These are phyloP conservation scores for Cydia strobilella DNA, from an alignment of 1,140 invertebrate genomes.

Conservation along the genomic window DNA sequence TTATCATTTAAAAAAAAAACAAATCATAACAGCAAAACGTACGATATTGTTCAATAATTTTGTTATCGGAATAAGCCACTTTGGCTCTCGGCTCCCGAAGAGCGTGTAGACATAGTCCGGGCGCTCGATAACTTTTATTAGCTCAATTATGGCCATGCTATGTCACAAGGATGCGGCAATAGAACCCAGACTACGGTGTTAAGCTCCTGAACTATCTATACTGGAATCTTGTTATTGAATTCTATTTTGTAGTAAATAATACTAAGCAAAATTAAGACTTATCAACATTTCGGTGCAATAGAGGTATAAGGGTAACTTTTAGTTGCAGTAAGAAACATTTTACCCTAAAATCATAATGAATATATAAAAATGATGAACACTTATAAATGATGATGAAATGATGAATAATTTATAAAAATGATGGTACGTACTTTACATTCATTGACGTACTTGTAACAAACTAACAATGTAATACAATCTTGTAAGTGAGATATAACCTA, in stretches of 20 bases:
- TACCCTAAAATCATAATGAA: not conserved
- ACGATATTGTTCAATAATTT: conserved; percentile 24
- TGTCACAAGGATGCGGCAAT: conserved; percentile 13
- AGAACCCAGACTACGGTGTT: conserved; percentile 19
- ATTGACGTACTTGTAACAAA: too few relatives aligned
- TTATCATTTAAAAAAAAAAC: not conserved
- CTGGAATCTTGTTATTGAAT: not conserved
- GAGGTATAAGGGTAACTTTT: not conserved
- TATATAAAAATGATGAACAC: too few relatives aligned
- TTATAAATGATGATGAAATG: too few relatives aligned
- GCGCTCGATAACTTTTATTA: conserved; percentile 40
- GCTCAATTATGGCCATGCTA: conserved; percentile 40
- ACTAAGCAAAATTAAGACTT: too few relatives aligned
- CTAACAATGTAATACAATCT: too few relatives aligned
- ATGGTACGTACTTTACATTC: too few relatives aligned
- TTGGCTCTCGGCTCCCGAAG: conserved; percentile 22
- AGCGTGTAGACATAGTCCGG: conserved; percentile 27
- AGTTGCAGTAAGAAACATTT: not conserved
- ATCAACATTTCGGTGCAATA: too few relatives aligned
- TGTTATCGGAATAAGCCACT: conserved; percentile 26
- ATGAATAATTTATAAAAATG: too few relatives aligned
- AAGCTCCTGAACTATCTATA: conserved; percentile 4
- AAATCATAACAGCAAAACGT: not conserved
- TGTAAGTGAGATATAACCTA: too few relatives aligned
- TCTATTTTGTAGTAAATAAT: not conserved